phyloP scores from a whole-genome alignment of 2,113 vertebrate genomes.

The Solea senegalensis region DNA sequence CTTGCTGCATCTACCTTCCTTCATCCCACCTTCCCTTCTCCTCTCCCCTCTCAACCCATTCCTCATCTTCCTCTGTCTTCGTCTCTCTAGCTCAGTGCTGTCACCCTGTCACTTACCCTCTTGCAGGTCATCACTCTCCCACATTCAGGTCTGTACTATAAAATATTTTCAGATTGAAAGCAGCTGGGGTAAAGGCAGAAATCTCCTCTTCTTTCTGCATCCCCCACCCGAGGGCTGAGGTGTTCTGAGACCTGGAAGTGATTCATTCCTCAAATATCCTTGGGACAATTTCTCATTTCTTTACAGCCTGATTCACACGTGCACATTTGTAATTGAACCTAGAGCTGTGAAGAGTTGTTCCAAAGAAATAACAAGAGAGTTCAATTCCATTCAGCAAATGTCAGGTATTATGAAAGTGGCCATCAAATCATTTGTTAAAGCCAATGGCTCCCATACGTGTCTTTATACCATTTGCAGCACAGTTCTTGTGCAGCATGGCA shows the following conservation, averaged over 20 bases:
- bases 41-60: conserved; percentile 17
- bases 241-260: conserved; percentile 64
- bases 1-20: conserved; percentile 16
- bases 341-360: conserved; percentile 21
- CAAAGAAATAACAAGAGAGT: conserved; percentile 57
- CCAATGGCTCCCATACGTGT: conserved; percentile 78
- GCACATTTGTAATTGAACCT: conserved; percentile 56
- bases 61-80: conserved; percentile 52
- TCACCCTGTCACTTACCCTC: conserved; percentile 71
- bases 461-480: conserved; percentile 81
- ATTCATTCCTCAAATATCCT: conserved; percentile 65
- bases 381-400: conserved; percentile 69
- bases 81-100: conserved; percentile 60
- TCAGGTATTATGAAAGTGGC: conserved; percentile 78
- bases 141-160: conserved; percentile 48
- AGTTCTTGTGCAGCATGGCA: conserved; percentile 82
- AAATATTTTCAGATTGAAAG: conserved; percentile 66
- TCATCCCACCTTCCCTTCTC: conserved; percentile 15
- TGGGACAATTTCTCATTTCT: conserved; percentile 49
- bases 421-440: conserved; percentile 78
- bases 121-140: conserved; percentile 74
- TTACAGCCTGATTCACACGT: conserved; percentile 21
- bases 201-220: conserved; percentile 39
- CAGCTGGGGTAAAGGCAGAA: conserved; percentile 59
- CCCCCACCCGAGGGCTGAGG: conserved; percentile 35